Evolutionary conservation across 1,140 invertebrate species (phyloP).

Genomic region (Apis mellifera): DNA sequence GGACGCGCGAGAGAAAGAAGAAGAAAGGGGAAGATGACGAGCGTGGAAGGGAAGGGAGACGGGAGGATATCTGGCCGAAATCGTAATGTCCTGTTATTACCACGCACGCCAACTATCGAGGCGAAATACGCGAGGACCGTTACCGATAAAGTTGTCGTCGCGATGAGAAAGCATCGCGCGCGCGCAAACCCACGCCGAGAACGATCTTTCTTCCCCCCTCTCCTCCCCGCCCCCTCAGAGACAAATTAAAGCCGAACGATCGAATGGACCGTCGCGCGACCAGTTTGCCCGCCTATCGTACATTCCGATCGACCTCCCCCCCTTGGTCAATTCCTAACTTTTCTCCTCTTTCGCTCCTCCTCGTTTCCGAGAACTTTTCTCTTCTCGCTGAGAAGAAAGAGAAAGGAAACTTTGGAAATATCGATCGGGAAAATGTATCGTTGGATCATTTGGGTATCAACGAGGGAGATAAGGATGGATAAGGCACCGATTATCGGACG

Average conservation of each 20-base stretch:
- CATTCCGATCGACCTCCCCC: slow-evolving; percentile 64
- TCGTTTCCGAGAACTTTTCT: too few species aligned
- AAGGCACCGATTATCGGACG: slow-evolving; percentile 63
- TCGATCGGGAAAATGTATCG: too few species aligned
- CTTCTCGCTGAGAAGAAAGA: too few species aligned
- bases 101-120: background rate
- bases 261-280: too few species aligned
- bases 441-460: background rate
- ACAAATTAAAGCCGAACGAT: slow-evolving; percentile 57
- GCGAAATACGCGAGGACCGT: background rate
- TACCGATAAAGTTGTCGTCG: slow-evolving; percentile 38
- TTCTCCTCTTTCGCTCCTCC: too few species aligned
- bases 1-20: slow-evolving; percentile 14
- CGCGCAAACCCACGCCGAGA: slow-evolving; percentile 38
- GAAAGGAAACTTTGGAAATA: too few species aligned
- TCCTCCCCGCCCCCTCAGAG: background rate
- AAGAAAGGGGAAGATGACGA: too few species aligned
- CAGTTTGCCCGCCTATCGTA: slow-evolving; percentile 69
- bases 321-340: too few species aligned
- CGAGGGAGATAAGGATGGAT: slow-evolving; percentile 44
- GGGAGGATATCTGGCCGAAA: slow-evolving; percentile 30
- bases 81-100: slow-evolving; percentile 33
- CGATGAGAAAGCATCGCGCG: slow-evolving; percentile 35
- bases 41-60: background rate
- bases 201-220: slow-evolving; percentile 15